Evolutionary conservation across 2,113 vertebrate species (phyloP), one percentile per base, ranked within the genome.

Genomic region (Oncorhynchus tshawytscha): DNA sequence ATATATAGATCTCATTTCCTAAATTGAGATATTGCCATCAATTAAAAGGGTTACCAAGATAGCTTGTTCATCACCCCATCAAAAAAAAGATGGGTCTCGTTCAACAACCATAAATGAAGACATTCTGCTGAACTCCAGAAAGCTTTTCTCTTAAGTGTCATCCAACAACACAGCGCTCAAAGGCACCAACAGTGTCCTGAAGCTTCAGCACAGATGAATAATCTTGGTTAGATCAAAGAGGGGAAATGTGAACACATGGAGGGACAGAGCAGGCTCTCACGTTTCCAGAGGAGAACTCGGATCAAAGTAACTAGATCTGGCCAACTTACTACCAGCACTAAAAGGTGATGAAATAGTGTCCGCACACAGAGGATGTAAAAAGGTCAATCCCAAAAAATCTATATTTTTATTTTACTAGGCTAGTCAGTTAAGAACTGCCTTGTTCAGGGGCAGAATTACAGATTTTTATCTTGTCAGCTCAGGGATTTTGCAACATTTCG

Each of bases 121-220:
- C 9, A 18, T 75, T 24, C 20, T 62, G 59, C 59, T 22, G 59
- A 62, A 62, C 22, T 62, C 59, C 59, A 9, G 18, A 24, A 62
- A 9, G 20, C 16, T 45, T 45, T 45, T 45, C 9, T 45, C 39
- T 45, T 45, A 45, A 45, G 39, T 62, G 64, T 68, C 45, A 72
- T 71, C 51, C 13, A 80, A 66, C 70, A 29, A 48, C 51, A 81
- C 62, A 71, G 54, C 60, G 65, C 73, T 78, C 67, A 83, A 78
- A 81, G 67, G 62, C 39, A 76, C 24, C 71, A 62, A 64, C 78
- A 75, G 25, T 70, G 27, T 59, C 69, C 65, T 67, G 70, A 9
- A 81, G 76, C 75, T 62, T 70, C 67, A 54, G 72, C 75, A 75
- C 15, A 69, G 75, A 49, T 84, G 65, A 13, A 54, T 74, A 62